These are phyloP conservation scores for Scaptomyza parva DNA, from an alignment of 2,888 invertebrate genomes.

Conservation along the genomic window DNA sequence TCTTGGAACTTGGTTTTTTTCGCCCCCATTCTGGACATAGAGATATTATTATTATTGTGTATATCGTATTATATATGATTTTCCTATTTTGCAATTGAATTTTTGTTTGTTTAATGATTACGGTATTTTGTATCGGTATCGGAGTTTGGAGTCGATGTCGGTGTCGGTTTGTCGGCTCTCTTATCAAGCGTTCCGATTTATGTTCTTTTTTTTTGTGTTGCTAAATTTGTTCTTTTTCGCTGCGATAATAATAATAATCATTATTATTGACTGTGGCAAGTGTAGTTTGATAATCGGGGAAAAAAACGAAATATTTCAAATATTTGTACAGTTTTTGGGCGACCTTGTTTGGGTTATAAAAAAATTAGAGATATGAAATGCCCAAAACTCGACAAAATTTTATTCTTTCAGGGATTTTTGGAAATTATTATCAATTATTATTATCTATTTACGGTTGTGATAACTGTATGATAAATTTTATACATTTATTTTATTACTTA, in stretches of 20 bases:
- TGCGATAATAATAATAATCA: conserved; percentile 47
- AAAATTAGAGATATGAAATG: conserved; percentile 5
- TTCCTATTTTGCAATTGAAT: conserved; percentile 65
- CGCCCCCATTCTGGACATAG: conserved; percentile 34
- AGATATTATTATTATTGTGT: background rate
- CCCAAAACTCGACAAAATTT: background rate
- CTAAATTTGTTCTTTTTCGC: conserved; percentile 6
- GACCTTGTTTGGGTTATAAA: conserved; percentile 38
- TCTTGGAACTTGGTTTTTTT: conserved; percentile 55
- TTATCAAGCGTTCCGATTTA: conserved; percentile 50
- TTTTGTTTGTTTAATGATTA: conserved; percentile 62
- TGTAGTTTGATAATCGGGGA: conserved; percentile 40
- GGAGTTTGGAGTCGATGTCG: conserved; percentile 25
- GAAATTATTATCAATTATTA: background rate
- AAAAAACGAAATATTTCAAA: conserved; percentile 44
- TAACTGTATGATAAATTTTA: too few species aligned
- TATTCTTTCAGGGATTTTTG: background rate
- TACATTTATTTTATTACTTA: too few species aligned
- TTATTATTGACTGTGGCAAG: conserved; percentile 60
- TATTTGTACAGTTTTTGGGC: conserved; percentile 42
- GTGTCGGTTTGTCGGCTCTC: background rate
- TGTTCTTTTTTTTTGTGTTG: conserved; percentile 22
- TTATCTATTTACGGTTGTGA: background rate
- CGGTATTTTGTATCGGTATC: too few species aligned
- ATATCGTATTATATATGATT: conserved; percentile 56